Percentiles rank a stretch among this genome's conserved stretches.
phyloP scores from a whole-genome alignment of 35 echinoderm and acorn worm genomes.

The Apostichopus parvimensis region DNA sequence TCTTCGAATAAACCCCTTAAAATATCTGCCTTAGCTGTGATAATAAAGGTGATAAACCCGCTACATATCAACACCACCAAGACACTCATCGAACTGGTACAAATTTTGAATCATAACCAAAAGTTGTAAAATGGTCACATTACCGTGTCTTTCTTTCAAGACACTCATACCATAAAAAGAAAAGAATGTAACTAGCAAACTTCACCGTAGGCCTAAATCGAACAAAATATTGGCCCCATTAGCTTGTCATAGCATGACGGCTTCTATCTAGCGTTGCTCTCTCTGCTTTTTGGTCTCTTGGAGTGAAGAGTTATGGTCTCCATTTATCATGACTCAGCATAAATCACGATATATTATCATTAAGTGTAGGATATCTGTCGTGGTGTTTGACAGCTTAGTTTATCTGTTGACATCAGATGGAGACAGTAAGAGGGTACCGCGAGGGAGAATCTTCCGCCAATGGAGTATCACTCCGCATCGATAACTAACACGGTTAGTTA shows the following conservation, averaged over 20 bases:
- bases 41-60: not conserved
- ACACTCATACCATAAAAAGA: not conserved
- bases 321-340: slow-evolving; percentile 51
- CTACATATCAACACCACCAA: too few relatives aligned
- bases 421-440: slow-evolving; percentile 10
- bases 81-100: not conserved
- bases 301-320: slow-evolving; percentile 20
- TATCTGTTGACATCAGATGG: slow-evolving; percentile 46
- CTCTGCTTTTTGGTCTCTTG: not conserved
- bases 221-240: slow-evolving; percentile 22
- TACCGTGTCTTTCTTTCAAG: not conserved
- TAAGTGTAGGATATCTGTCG: slow-evolving; percentile 41
- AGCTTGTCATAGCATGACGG: slow-evolving; percentile 16
- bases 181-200: not conserved
- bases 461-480: slow-evolving; percentile 7
- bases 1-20: too few relatives aligned
- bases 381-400: slow-evolving; percentile 47
- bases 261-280: not conserved
- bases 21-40: too few relatives aligned
- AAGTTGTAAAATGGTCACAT: not conserved
- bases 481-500: slow-evolving; percentile 18
- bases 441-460: not conserved
- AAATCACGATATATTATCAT: slow-evolving; percentile 48
- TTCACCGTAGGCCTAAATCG: not conserved
- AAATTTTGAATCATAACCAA: not conserved